Evolutionary conservation across 2,113 vertebrate genomes (phyloP).

Genomic region (Alethe diademata): DNA sequence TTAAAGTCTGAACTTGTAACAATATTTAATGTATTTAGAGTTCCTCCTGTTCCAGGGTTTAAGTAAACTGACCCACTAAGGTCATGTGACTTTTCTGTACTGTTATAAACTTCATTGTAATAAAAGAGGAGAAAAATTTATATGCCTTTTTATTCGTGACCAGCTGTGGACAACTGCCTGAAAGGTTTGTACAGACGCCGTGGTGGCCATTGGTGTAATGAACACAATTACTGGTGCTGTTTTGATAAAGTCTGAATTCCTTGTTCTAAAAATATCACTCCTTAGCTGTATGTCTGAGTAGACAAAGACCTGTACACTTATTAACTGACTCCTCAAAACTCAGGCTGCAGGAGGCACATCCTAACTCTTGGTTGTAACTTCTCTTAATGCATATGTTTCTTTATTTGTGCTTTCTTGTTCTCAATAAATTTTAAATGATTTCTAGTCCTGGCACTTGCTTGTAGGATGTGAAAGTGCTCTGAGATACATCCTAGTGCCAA

Average conservation of each 20-base stretch:
- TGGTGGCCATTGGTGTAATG: slow-evolving; percentile 70
- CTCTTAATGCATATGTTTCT: neutral
- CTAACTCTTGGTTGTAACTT: slow-evolving; percentile 11
- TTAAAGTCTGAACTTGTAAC: slow-evolving; percentile 82
- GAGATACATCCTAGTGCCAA: slow-evolving; percentile 33
- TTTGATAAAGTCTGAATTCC: slow-evolving; percentile 66
- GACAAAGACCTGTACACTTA: slow-evolving; percentile 73
- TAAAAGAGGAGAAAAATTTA: slow-evolving; percentile 93
- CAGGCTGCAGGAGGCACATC: slow-evolving; percentile 16
- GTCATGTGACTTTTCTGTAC: slow-evolving; percentile 94
- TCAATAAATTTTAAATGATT: slow-evolving; percentile 26
- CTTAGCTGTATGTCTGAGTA: slow-evolving; percentile 66
- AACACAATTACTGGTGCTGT: slow-evolving; percentile 64
- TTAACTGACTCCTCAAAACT: slow-evolving; percentile 60
- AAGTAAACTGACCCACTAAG: slow-evolving; percentile 81
- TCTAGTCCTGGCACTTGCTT: slow-evolving; percentile 15
- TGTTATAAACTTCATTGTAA: slow-evolving; percentile 96
- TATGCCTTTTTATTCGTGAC: slow-evolving; percentile 91
- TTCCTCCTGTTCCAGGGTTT: slow-evolving; percentile 87
- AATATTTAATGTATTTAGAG: slow-evolving; percentile 88
- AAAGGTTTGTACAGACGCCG: slow-evolving; percentile 88
- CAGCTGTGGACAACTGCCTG: slow-evolving; percentile 85
- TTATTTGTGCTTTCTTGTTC: slow-evolving; percentile 35
- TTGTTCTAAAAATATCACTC: slow-evolving; percentile 52
- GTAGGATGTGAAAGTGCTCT: slow-evolving; percentile 11